Evolutionary conservation across 2,113 vertebrate species (phyloP).

Genomic region (Verasper variegatus): DNA sequence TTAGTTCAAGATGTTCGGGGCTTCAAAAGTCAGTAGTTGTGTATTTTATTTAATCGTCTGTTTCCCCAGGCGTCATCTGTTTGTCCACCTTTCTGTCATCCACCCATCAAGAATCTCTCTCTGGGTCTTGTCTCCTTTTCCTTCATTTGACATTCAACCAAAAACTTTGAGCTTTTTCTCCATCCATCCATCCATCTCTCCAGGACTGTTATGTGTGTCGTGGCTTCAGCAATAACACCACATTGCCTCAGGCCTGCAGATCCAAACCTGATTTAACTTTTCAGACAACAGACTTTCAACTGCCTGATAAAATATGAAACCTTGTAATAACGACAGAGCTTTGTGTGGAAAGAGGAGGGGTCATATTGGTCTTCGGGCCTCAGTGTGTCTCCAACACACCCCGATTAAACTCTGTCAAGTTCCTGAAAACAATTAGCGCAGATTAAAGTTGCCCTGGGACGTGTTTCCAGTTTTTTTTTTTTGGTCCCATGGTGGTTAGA

Average conservation of each 20-base stretch:
- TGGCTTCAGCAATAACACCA: neutral
- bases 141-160: neutral
- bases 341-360: neutral
- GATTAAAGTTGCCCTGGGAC: neutral
- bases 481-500: neutral
- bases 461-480: neutral
- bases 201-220: conserved; percentile 1
- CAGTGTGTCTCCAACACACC: neutral
- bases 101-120: neutral
- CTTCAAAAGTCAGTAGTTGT: conserved; percentile 35
- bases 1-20: conserved; percentile 71
- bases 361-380: neutral
- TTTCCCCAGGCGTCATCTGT: too few relatives aligned
- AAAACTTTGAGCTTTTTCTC: neutral
- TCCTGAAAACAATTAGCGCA: neutral
- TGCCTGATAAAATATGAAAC: neutral
- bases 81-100: neutral
- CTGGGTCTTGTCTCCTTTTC: too few relatives aligned
- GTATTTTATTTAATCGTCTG: neutral
- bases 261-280: conserved; percentile 29
- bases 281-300: conserved; percentile 1
- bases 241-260: conserved; percentile 45
- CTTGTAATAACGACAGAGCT: conserved; percentile 12
- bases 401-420: neutral
- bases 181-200: neutral